Evolutionary conservation across 2,888 invertebrate genomes (phyloP), one percentile per base, ranked within the genome.

Genomic region (Eupeodes luniger): DNA sequence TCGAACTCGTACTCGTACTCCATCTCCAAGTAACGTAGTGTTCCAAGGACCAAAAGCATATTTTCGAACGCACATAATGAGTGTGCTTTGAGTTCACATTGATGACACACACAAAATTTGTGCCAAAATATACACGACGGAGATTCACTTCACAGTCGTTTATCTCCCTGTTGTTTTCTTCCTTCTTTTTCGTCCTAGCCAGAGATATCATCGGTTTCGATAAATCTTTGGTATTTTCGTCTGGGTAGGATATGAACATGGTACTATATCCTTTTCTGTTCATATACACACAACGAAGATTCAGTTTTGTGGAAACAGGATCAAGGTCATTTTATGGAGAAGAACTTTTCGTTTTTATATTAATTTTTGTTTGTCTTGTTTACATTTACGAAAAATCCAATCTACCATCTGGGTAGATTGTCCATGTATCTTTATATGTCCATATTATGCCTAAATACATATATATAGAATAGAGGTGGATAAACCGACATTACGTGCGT

Each of bases 161-260:
- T 81, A 78, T 82, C 78, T 82, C 67, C 77, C 40, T 12, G 57
- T 27, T 27, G 27, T 2, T 27, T 27, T 2, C 77, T 78, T 61
- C 53, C 53, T 77, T 40, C 66, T 77, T 70, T 67, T 67, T 78
- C 36, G 27, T 27, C 2, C 27, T 27, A 27, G 27, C 47, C 19
- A 70, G 51, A 82, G 82, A 82, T 79, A 82, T 51, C 86, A 86
- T 82, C 64, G 86, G 79, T 70, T 51, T 64, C 75, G 83, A 86
- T 86, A 86, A 86, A 86, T 86, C 82, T 80, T 79, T 76, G 55
- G 82, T 85, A 70, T 80, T 75, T 85, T 81, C 11, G 55, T 57
- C 70, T 79, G 59, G 44, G 76, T 27, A 27, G 27, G 2, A 27
- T 27, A 27, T 27, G 27, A 27, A 27, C 27, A 27, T 27, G 27